phyloP scores from a whole-genome alignment of 2,888 invertebrate genomes.

The Leptothorax acervorum region DNA sequence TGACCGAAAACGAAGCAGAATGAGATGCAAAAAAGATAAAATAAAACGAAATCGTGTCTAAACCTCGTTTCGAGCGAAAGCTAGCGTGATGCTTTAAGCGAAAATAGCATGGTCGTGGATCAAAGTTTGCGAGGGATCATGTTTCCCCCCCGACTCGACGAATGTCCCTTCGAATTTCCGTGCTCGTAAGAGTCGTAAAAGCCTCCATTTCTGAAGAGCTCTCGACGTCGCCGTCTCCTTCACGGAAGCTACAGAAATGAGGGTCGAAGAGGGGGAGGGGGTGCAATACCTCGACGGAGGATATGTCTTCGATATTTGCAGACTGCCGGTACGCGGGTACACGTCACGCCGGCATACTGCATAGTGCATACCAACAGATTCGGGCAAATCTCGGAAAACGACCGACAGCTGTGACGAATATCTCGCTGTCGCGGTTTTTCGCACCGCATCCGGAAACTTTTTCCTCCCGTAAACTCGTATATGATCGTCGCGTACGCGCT shows the following conservation, averaged over 20 bases:
- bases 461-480: not conserved
- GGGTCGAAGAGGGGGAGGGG: no score
- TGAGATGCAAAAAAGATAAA: not conserved
- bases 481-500: not conserved
- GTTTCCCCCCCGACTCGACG: not conserved
- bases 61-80: not conserved
- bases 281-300: not conserved
- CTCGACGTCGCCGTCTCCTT: not conserved
- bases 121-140: slow-evolving; percentile 27
- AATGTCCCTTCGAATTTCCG: slow-evolving; percentile 19
- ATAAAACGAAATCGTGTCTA: not conserved
- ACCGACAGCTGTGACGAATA: slow-evolving; percentile 45
- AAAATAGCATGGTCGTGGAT: slow-evolving; percentile 7
- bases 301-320: slow-evolving; percentile 36
- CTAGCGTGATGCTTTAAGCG: not conserved
- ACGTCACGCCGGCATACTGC: not conserved
- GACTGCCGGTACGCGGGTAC: slow-evolving; percentile 2
- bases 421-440: not conserved
- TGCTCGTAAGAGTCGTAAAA: slow-evolving; percentile 37
- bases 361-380: slow-evolving; percentile 17
- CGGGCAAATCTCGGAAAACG: slow-evolving; percentile 38
- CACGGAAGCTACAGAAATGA: slow-evolving; percentile 1
- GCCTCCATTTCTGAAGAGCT: slow-evolving; percentile 22
- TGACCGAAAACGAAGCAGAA: not conserved
- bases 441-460: not conserved